Percentiles rank a stretch among this genome's conserved stretches.
These are phyloP conservation scores for Brachypalpus laphriformis DNA, from an alignment of 2,888 invertebrate species.

Conservation along the genomic window DNA sequence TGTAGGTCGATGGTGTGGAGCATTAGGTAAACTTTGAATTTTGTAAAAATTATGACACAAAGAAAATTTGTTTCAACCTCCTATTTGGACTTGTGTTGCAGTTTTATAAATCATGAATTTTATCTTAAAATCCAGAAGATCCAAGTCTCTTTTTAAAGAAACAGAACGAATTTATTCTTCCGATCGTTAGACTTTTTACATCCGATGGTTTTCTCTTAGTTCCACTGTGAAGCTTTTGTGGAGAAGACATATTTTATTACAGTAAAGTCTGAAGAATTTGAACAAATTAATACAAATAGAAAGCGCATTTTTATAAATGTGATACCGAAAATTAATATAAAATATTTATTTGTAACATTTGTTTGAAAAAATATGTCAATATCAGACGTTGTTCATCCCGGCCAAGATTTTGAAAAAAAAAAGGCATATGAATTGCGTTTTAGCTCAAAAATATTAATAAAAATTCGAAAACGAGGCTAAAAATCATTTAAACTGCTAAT, in stretches of 20 bases:
- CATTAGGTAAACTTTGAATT: slow-evolving; percentile 11
- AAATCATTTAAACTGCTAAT: no score
- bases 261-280: slow-evolving; percentile 1
- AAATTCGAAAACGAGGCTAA: no score
- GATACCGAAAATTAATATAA: no score
- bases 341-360: no score
- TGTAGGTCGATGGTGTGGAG: not conserved
- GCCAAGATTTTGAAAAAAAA: no score
- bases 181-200: not conserved
- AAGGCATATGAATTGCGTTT: no score
- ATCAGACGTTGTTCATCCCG: no score
- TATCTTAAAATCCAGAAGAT: not conserved
- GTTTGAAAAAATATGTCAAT: no score
- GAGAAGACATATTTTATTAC: not conserved
- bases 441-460: no score
- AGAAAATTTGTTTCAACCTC: not conserved
- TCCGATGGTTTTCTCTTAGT: not conserved
- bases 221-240: not conserved
- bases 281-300: not conserved
- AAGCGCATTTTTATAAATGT: not conserved
- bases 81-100: no score
- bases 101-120: not conserved
- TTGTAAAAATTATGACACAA: not conserved
- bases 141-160: not conserved
- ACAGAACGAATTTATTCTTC: not conserved